A percentile compares a stretch with the other conserved stretches of the same genome.
Conservation (phyloP, 2,888 invertebrate species). For the Lamellibrachia satsuma region DNA sequence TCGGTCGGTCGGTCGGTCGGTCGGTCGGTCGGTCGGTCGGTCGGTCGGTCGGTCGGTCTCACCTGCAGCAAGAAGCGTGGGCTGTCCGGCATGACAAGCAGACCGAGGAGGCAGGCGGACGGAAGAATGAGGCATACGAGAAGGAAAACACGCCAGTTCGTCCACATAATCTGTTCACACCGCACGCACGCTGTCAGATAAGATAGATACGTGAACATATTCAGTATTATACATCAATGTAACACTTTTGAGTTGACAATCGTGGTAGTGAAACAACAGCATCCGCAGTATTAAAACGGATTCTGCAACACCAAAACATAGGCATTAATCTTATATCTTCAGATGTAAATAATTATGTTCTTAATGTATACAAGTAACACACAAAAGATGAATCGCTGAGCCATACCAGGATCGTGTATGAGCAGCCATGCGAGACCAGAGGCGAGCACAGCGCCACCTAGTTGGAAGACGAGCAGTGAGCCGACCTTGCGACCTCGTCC, state of each 20-base stretch:
- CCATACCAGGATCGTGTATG: constrained; percentile 34
- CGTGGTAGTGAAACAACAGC: no score
- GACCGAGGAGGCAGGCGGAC: constrained; percentile 30
- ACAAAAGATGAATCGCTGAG: no score
- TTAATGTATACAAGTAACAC: no score
- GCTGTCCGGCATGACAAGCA: constrained; percentile 37
- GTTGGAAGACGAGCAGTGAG: constrained; percentile 36
- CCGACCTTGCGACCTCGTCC: constrained; percentile 34
- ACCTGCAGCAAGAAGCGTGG: constrained; percentile 28
- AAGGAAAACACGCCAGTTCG: constrained; percentile 36
- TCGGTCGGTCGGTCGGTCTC: no score
- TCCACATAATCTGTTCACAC: not conserved
- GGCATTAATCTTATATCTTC: no score
- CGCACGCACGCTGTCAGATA: not conserved
- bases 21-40: no score
- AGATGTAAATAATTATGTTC: no score
- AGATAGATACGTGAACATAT: not conserved
- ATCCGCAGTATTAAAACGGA: no score
- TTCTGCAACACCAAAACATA: no score
- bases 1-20: no score
- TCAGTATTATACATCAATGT: not conserved
- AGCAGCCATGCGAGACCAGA: constrained; percentile 37
- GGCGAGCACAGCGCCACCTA: constrained; percentile 34
- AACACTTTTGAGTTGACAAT: no score
- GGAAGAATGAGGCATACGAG: constrained; percentile 34